phyloP scores from a whole-genome alignment of 92 coral and sea anemone species.

The Bergia sp. region DNA sequence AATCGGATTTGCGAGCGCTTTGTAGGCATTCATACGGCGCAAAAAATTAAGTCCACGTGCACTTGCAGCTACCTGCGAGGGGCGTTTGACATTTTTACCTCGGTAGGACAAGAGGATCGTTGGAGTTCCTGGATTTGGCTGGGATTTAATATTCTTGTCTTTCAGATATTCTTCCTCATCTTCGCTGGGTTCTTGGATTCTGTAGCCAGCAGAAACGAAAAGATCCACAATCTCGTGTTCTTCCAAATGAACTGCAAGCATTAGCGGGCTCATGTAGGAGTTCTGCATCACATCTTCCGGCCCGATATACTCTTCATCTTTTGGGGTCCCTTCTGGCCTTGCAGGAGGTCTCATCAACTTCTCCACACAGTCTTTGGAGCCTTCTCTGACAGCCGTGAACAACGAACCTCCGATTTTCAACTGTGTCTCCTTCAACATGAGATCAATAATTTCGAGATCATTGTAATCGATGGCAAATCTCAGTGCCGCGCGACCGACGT shows the following conservation, averaged over 20 bases:
- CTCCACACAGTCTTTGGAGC: no score
- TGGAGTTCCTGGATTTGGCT: no score
- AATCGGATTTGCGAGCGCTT: no score
- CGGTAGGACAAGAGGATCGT: not conserved
- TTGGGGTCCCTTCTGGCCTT: not conserved
- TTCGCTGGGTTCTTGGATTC: not conserved
- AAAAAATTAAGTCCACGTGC: constrained; percentile 3
- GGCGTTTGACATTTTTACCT: not conserved
- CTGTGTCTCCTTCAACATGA: constrained; percentile 54
- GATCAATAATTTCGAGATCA: constrained; percentile 34
- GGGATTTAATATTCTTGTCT: no score
- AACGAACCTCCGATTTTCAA: constrained; percentile 60
- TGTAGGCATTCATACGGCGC: constrained; percentile 50
- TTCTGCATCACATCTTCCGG: constrained; percentile 17
- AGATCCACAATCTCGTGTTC: not conserved
- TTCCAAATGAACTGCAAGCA: not conserved
- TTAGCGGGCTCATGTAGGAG: constrained; percentile 10
- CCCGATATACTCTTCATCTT: constrained; percentile 1
- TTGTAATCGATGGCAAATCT: no score
- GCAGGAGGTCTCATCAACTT: constrained; percentile 19
- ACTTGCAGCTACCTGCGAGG: not conserved
- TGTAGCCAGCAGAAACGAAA: not conserved
- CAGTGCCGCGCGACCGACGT: constrained; percentile 37
- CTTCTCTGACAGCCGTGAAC: constrained; percentile 50
- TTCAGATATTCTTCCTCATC: not conserved